Percentiles rank a stretch among this genome's conserved stretches.
Evolutionary conservation across 2,113 vertebrate genomes (phyloP).

Genomic region (Candoia aspera): DNA sequence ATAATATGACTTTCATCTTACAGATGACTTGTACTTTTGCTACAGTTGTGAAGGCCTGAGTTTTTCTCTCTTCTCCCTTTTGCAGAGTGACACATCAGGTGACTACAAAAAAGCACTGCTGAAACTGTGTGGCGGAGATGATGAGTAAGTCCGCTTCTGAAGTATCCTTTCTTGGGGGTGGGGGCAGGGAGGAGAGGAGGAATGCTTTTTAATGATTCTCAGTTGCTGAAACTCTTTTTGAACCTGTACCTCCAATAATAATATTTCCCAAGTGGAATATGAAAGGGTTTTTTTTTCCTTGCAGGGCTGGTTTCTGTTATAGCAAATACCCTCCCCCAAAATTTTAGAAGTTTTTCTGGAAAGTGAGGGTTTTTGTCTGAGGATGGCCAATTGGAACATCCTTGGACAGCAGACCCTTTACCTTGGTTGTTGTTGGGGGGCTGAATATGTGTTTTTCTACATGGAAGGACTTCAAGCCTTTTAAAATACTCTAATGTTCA

Average conservation of each 20-base stretch:
- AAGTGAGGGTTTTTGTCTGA: neutral
- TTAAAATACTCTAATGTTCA: neutral
- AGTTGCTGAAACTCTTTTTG: neutral
- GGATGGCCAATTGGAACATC: neutral
- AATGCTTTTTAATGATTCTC: neutral
- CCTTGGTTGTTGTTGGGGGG: neutral
- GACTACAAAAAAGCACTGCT: slow-evolving; percentile 94
- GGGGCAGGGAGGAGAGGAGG: no score
- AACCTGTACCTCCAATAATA: no score
- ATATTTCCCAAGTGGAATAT: neutral
- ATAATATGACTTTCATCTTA: no score
- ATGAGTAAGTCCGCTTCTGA: slow-evolving; percentile 83
- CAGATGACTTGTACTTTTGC: neutral
- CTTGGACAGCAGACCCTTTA: neutral
- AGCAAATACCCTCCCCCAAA: neutral
- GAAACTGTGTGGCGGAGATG: slow-evolving; percentile 93
- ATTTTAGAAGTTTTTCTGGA: neutral
- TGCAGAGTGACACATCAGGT: slow-evolving; percentile 93
- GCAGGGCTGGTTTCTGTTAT: neutral
- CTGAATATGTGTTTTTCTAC: neutral
- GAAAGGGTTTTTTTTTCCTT: neutral
- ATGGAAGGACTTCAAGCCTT: neutral
- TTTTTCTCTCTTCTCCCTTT: slow-evolving; percentile 12
- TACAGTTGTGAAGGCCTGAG: neutral
- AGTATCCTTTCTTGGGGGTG: neutral